Evolutionary conservation across 2,113 vertebrate species (phyloP), one percentile per base, ranked within the genome.

Genomic region (Anolis sagrei): DNA sequence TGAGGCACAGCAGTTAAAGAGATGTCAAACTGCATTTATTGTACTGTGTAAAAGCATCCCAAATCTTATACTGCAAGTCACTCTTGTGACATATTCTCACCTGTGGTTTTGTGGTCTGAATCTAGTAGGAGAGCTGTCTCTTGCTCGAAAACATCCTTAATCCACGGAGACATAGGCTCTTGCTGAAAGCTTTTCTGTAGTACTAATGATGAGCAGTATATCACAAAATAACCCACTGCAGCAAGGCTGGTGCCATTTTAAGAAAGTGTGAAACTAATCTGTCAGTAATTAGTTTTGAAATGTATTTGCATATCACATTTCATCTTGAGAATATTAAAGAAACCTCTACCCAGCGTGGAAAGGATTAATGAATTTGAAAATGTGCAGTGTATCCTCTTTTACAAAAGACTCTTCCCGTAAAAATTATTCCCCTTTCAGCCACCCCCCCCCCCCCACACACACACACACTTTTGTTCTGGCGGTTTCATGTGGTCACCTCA

Each of bases 201-300:
- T 74, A 32, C 13, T 64, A 0, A 68, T 80, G 76, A 27, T 64
- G 25, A 84, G 23, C 2, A 10, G 74, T 48, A 70, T 4, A 69
- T 44, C 73, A 1, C 32, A 84, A 81, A 85, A 82, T 8, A 77
- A 6, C 79, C 86, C 68, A 84, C 5, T 4, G 11, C 48, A 62
- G 3, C 23, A 5, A 54, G 66, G 34, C 1, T 36, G 14, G 27
- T 9, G 2, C 8, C 68, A 64, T 36, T 76, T 64, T 27, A 18
- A 82, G 89, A 36, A 32, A 70, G 19, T 23, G 1, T 68, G 23
- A 4, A 89, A 82, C 82, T 86, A 87, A 69, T 89, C 79, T 84
- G 84, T 86, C 21, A 32, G 32, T 81, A 76, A 18, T 79, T 89
- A 82, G 61, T 91, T 87, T 64, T 58, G 58, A 82, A 91, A 90